A percentile compares a stretch with the other conserved stretches of the same genome.
phyloP scores from a whole-genome alignment of 2,888 invertebrate genomes.

The Ernsta delagoae region DNA sequence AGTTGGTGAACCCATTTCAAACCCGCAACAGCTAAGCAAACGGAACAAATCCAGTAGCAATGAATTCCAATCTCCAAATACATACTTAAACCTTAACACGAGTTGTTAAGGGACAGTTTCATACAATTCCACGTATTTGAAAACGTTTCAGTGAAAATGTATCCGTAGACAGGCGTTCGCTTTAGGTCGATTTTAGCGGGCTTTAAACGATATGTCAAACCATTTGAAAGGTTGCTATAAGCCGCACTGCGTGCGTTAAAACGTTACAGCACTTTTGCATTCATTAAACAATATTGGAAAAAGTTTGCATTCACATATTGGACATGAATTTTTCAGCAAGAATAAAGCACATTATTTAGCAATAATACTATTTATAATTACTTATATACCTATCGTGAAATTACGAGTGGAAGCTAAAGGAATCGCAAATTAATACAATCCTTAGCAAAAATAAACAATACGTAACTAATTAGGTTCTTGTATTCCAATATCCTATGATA shows the following conservation, averaged over 20 bases:
- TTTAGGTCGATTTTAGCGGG: not conserved
- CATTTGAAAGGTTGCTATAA: constrained; percentile 22
- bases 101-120: not conserved
- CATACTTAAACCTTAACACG: not conserved
- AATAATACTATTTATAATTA: too few relatives aligned
- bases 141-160: not conserved
- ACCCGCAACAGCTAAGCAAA: constrained; percentile 2
- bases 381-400: too few relatives aligned
- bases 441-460: too few relatives aligned
- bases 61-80: constrained; percentile 14
- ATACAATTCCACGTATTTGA: constrained; percentile 10
- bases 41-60: constrained; percentile 22
- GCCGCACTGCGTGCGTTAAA: constrained; percentile 22
- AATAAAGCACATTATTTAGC: too few relatives aligned
- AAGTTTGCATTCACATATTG: too few relatives aligned
- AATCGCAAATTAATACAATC: too few relatives aligned
- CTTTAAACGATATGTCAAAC: constrained; percentile 29
- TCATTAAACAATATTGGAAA: not conserved
- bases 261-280: constrained; percentile 25
- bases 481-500: not conserved
- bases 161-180: not conserved
- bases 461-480: too few relatives aligned
- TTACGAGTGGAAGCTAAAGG: too few relatives aligned
- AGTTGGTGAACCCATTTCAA: constrained; percentile 22
- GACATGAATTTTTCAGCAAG: too few relatives aligned